Evolutionary conservation across 2,797 vertebrate genomes (phyloP), one percentile per base, ranked within the genome.

Genomic region (Antennarius maculatus): DNA sequence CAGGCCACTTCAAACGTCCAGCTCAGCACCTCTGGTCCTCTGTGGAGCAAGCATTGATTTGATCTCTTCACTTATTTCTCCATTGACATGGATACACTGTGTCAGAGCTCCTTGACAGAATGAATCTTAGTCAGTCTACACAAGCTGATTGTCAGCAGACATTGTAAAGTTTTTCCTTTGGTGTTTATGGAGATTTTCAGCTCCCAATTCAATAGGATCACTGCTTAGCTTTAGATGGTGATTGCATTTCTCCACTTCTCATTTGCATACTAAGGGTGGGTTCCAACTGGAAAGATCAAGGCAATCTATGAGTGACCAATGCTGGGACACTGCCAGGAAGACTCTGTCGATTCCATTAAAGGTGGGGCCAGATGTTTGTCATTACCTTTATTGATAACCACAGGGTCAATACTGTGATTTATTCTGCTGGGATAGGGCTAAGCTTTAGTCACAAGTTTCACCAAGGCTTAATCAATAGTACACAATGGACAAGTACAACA

Each of bases 361-460:
- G 89, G 87, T 91, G 91, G 88, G 90, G 88, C 92, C 92, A 93
- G 92, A 93, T 93, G 91, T 94, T 94, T 93, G 92, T 93, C 92
- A 93, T 94, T 93, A 93, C 91, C 90, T 90, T 91, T 94, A 94
- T 94, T 94, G 93, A 94, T 93, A 93, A 92, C 87, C 86, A 78
- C 87, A 77, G 81, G 89, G 87, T 94, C 93, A 92, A 94, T 94
- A 91, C 88, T 83, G 90, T 92, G 93, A 94, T 94, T 94, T 93
- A 93, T 94, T 93, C 91, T 89, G 84, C 84, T 76, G 91, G 91
- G 90, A 92, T 85, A 75, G 82, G 86, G 81, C 89, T 91, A 82
- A 92, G 92, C 92, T 92, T 93, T 92, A 93, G 93, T 93, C 92
- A 93, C 93, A 93, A 92, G 92, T 92, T 92, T 92, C 89, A 91